Evolutionary conservation across 2,888 invertebrate genomes (phyloP), one percentile per base, ranked within the genome.

Genomic region (Lepetodrilus schrolli): DNA sequence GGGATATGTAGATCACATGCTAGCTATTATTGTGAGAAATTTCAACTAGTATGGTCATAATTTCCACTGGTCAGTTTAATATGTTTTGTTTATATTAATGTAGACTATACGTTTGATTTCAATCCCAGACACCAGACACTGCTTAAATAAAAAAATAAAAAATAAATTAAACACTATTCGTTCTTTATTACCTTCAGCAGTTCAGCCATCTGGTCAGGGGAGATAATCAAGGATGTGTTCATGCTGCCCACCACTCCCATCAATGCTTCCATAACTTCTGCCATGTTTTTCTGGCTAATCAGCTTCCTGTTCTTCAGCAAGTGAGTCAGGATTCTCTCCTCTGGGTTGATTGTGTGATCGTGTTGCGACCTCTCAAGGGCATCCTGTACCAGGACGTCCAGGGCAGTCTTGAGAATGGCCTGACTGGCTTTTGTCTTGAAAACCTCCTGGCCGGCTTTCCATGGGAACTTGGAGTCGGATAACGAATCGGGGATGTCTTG

Each of bases 131-230:
- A n/a, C n/a, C n/a, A n/a, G n/a, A n/a, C n/a, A n/a, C n/a, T n/a
- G n/a, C n/a, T n/a, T n/a, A n/a, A n/a, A n/a, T n/a, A n/a, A n/a
- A n/a, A n/a, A n/a, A n/a, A n/a, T n/a, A n/a, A n/a, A n/a, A n/a
- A n/a, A n/a, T n/a, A n/a, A n/a, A n/a, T n/a, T n/a, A n/a, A n/a
- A n/a, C n/a, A n/a, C n/a, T n/a, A n/a, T n/a, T n/a, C n/a, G n/a
- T n/a, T n/a, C n/a, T n/a, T n/a, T n/a, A n/a, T n/a, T 70, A 84
- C 84, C 86, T 86, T 86, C 51, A 84, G 74, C 20, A 81, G 47
- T 50, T 79, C 74, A 21, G 83, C 86, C 20, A 83, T 76, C 73
- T 82, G 78, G 8, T 75, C 21, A 1, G 86, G 83, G 51, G 73
- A 68, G 8, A 80, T 65, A 7, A 78, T 69, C 20, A 78, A 58